Evolutionary conservation across 2,797 vertebrate species (phyloP), one percentile per base, ranked within the genome.

Genomic region (Scomberomorus guttatus): DNA sequence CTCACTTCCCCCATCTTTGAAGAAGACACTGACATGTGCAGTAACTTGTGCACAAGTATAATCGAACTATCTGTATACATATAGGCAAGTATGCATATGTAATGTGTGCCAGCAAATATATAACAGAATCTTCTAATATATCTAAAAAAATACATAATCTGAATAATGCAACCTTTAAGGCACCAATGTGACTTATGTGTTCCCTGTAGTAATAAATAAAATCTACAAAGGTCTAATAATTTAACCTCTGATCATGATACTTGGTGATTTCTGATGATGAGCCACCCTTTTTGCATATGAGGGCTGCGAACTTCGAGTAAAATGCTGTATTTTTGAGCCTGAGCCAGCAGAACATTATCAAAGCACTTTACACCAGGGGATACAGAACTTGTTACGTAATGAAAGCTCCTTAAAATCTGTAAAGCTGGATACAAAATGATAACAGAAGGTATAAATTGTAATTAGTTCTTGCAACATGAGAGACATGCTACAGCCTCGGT

Each of bases 291-390:
- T 79, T 17, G 20, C 27, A 55, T 24, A 11, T 32, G 20, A 63
- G 18, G 15, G 12, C 20, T 17, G 17, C 0, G 3, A 44, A 68
- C 58, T 60, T 62, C 1, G 52, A 37, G 39, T 55, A 44, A 54
- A 48, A 34, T 18, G 7, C 57, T 44, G n/a, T 10, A 27, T 3
- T n/a, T 29, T 25, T 48, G 7, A 58, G 15, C 58, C 54, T 24
- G 27, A 52, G 50, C 32, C 42, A 70, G 55, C 9, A 13, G 9
- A 51, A 29, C 46, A 29, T 63, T 46, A 51, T 59, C 44, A 68
- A 58, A 72, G 11, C 50, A 14, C 60, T 72, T 61, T 5, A 57
- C 24, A 27, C 61, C 9, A 46, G 37, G 22, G 48, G 34, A 59
- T 37, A 60, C 1, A 55, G 4, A 44, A 56, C 44, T 42, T 55